phyloP scores from a whole-genome alignment of 2,888 invertebrate species.

The Eupithecia exiguata region DNA sequence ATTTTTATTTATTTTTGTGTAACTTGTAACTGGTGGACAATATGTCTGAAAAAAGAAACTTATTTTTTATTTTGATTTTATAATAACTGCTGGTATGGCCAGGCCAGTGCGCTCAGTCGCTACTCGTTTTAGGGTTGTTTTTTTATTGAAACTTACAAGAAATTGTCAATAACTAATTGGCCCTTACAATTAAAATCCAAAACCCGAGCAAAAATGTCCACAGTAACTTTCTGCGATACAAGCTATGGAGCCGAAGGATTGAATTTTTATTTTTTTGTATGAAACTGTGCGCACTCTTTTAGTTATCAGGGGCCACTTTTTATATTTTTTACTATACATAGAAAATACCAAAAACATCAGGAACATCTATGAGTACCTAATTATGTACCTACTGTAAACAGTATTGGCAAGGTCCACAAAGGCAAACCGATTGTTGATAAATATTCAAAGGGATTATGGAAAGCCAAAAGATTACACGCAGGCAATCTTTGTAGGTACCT shows the following conservation, averaged over 20 bases:
- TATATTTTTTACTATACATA: too few relatives aligned
- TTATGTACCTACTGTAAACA: background rate
- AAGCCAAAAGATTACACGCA: constrained; percentile 10
- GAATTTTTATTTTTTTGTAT: background rate
- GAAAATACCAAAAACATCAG: background rate
- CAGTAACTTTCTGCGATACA: background rate
- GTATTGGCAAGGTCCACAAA: background rate
- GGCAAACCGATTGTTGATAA: constrained; percentile 4
- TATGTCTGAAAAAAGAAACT: too few relatives aligned
- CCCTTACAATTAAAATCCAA: background rate
- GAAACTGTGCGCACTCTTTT: background rate
- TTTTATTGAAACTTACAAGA: background rate
- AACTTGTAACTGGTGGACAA: too few relatives aligned
- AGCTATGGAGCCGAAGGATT: background rate
- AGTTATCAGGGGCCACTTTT: background rate
- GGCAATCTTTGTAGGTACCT: background rate
- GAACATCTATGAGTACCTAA: background rate
- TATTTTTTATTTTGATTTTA: too few relatives aligned
- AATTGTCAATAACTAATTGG: background rate
- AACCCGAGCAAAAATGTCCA: background rate
- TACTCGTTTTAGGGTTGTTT: background rate
- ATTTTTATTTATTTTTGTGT: too few relatives aligned
- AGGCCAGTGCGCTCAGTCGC: too few relatives aligned
- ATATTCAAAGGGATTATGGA: constrained; percentile 9
- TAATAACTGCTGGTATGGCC: background rate